Evolutionary conservation across 2,888 invertebrate genomes (phyloP), one percentile per base, ranked within the genome.

Genomic region (Nomada ferruginata): DNA sequence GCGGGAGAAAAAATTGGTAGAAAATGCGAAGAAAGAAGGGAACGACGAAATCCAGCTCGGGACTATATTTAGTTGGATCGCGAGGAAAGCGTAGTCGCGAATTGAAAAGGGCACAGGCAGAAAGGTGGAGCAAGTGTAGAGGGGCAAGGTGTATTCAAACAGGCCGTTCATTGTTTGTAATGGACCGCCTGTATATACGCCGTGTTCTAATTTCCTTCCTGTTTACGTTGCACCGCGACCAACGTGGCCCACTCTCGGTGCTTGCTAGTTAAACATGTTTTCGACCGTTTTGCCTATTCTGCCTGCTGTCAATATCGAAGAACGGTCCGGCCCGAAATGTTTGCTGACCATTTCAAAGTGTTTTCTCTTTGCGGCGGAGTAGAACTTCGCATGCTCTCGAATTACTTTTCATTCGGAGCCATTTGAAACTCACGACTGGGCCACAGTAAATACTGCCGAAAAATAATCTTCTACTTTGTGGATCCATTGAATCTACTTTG

Each of bases 151-250:
- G 29, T 5, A 13, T 50, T 50, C 71, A 71, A 72, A 82, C 75
- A 82, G 82, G 71, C 29, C 65, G 76, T 70, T 73, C 82, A 76
- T 83, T 83, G 82, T 82, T 82, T 82, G 64, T 26, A 53, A 72
- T 73, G 65, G 69, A 55, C 76, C 65, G 20, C 9, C 68, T 57
- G 63, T 81, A 47, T 65, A 81, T 52, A 72, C 71, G 72, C n/a
- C 50, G 57, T 66, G 73, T 65, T 70, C 82, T 70, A 82, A 76
- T 83, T 82, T 70, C 57, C 72, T 76, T 82, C 73, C 73, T 83
- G 82, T 83, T 83, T 82, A 73, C 69, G 82, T 73, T 76, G 9
- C 23, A 7, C 18, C 42, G 3, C 47, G 44, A n/a, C 64, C 50
- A 59, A 60, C n/a, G 70, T 47, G 52, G 55, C 15, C 47, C 20